phyloP scores from a whole-genome alignment of 2,797 vertebrate species.

The Manis javanica region DNA sequence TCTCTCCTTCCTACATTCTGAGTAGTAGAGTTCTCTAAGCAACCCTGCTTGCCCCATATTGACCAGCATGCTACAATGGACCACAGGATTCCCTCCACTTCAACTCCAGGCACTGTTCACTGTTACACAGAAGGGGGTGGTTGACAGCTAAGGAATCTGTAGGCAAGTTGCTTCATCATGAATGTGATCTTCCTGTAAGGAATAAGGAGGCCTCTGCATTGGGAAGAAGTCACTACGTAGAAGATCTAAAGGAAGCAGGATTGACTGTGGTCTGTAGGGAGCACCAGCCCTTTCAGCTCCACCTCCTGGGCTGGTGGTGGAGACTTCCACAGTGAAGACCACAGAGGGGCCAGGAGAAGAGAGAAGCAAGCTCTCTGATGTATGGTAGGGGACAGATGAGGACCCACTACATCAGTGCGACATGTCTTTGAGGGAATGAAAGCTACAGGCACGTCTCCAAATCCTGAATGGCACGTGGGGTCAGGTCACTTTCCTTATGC shows the following conservation, averaged over 20 bases:
- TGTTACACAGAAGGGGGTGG: accelerated
- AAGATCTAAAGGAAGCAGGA: neutral
- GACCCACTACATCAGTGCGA: neutral
- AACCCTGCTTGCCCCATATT: too few relatives aligned
- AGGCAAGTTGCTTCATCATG: neutral
- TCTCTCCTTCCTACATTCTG: neutral
- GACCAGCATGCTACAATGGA: neutral
- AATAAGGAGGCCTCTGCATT: neutral
- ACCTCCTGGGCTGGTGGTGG: neutral
- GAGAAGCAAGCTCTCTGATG: accelerated
- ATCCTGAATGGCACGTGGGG: accelerated
- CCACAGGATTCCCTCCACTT: too few relatives aligned
- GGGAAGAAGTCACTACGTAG: neutral
- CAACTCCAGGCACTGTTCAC: neutral
- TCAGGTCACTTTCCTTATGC: neutral
- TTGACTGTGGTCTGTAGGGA: neutral
- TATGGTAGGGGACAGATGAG: too few relatives aligned
- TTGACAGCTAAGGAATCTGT: neutral
- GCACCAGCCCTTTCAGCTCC: too few relatives aligned
- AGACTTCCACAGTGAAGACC: neutral
- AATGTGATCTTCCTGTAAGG: neutral
- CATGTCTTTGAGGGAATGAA: neutral
- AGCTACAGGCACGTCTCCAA: neutral
- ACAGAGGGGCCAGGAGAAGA: accelerated
- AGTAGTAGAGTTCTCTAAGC: neutral